A percentile compares a stretch with the other conserved stretches of the same genome.
These are phyloP conservation scores for Gobionotothen gibberifrons DNA, from an alignment of 2,797 vertebrate species.

Conservation along the genomic window DNA sequence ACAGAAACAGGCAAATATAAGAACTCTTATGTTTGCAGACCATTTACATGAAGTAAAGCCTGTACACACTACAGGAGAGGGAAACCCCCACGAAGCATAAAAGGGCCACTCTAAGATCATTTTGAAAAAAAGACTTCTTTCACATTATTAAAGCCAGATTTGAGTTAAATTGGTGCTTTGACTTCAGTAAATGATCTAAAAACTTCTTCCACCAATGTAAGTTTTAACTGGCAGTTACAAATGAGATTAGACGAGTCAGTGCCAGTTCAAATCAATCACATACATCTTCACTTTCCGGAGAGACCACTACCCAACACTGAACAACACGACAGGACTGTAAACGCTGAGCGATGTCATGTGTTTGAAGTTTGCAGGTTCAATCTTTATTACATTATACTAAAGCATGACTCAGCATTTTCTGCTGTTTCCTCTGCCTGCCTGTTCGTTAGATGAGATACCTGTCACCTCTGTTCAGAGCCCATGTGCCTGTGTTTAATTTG, in stretches of 20 bases:
- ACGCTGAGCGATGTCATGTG: background rate
- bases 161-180: background rate
- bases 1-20: too few species aligned
- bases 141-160: too few species aligned
- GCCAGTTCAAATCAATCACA: background rate
- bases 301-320: background rate
- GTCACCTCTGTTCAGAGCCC: conserved; percentile 38
- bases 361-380: conserved; percentile 10
- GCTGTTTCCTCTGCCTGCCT: background rate
- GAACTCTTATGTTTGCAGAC: too few species aligned
- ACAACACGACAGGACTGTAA: background rate
- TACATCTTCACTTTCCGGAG: background rate
- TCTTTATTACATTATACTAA: conserved; percentile 25
- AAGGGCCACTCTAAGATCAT: too few species aligned
- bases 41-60: too few species aligned
- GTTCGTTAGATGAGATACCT: conserved; percentile 44
- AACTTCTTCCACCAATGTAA: background rate
- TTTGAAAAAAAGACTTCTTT: too few species aligned
- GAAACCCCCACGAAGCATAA: too few species aligned
- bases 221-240: background rate
- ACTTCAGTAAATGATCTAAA: background rate
- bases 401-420: conserved; percentile 39
- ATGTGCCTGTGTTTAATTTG: conserved; percentile 10
- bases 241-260: background rate
- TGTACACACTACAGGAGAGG: too few species aligned